These are phyloP conservation scores for Acropternis orthonyx DNA, from an alignment of 2,797 vertebrate genomes.

Conservation along the genomic window DNA sequence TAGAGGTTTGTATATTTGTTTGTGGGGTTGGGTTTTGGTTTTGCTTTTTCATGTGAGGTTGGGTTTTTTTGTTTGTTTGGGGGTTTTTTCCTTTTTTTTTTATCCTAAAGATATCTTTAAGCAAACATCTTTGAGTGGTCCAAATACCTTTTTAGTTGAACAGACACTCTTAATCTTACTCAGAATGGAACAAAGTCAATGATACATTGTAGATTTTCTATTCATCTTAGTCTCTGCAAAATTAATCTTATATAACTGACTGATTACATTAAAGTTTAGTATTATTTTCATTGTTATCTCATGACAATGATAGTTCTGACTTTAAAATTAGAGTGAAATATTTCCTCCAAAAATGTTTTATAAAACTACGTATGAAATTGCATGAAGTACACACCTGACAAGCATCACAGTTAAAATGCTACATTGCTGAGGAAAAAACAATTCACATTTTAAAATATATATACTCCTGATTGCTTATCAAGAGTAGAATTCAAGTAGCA, in stretches of 20 bases:
- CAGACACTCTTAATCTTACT: background rate
- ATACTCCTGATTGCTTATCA: background rate
- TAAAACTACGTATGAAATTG: background rate
- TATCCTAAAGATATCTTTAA: background rate
- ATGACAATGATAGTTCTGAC: background rate
- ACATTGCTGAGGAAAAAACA: background rate
- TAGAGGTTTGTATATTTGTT: background rate
- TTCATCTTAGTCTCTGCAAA: background rate
- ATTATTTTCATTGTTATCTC: background rate
- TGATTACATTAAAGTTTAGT: background rate
- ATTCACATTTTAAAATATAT: background rate
- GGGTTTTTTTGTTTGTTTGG: too few relatives aligned
- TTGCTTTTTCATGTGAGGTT: background rate
- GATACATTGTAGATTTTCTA: background rate
- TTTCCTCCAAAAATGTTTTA: background rate
- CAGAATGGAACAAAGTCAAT: background rate
- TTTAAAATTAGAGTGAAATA: background rate
- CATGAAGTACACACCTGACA: background rate
- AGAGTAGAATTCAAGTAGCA: background rate
- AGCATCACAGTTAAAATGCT: background rate
- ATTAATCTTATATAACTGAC: background rate
- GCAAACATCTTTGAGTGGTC: background rate
- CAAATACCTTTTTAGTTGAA: background rate
- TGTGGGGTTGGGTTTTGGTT: background rate
- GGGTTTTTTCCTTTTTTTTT: background rate